Conservation (phyloP, 2,797 vertebrate species). For the Anabacerthia variegaticeps region DNA sequence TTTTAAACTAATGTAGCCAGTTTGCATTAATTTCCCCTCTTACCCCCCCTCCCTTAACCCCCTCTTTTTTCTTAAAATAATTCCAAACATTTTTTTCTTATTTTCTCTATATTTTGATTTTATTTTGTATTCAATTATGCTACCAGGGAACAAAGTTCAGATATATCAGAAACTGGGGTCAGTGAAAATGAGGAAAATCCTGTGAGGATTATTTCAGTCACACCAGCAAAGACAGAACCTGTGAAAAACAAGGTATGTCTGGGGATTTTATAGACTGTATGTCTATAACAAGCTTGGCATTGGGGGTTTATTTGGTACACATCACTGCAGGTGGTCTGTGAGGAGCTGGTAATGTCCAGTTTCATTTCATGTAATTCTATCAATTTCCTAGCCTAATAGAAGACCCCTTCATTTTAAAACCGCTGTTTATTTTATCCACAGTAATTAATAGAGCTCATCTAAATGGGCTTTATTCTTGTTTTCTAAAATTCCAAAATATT, state of each 20-base stretch:
- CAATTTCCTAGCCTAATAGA: not conserved
- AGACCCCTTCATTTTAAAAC: not conserved
- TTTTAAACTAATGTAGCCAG: not conserved
- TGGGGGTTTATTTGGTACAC: not conserved
- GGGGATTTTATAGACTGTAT: not conserved
- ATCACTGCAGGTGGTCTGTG: not conserved
- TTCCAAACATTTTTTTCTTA: not conserved
- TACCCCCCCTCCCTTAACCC: too few species aligned
- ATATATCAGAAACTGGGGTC: conserved; percentile 86
- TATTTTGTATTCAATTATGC: conserved; percentile 16
- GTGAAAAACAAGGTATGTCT: conserved; percentile 85
- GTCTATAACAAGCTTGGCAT: not conserved
- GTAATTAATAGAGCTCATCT: not conserved
- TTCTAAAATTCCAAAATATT: not conserved
- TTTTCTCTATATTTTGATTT: not conserved
- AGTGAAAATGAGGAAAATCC: conserved; percentile 98
- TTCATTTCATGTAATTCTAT: not conserved
- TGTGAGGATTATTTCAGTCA: conserved; percentile 85
- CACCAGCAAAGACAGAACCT: conserved; percentile 82
- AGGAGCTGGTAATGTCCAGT: not conserved
- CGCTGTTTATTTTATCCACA: not conserved
- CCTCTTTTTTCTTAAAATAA: not conserved
- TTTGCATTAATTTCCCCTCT: not conserved
- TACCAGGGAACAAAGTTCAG: conserved; percentile 84
- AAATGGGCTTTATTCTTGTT: not conserved